Percentiles rank a stretch among this genome's conserved stretches.
Conservation (phyloP, 2,888 invertebrate species). For the Smittia sp. region DNA sequence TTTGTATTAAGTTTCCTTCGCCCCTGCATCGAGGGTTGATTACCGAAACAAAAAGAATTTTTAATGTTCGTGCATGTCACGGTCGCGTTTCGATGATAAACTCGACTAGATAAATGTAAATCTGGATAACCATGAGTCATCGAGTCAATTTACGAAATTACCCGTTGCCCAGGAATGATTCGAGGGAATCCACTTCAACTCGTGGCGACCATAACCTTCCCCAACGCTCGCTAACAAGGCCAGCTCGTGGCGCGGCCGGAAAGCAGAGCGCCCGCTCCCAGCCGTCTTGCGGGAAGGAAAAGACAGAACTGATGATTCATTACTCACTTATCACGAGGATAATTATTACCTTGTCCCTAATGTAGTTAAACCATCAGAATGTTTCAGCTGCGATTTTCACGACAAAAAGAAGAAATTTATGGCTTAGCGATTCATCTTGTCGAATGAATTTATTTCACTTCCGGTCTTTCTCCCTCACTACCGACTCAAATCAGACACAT, state of each 20-base stretch:
- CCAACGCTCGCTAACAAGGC: background rate
- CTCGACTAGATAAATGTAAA: background rate
- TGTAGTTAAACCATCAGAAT: conserved; percentile 8
- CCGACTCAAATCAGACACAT: background rate
- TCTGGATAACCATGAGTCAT: conserved; percentile 8
- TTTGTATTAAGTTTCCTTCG: background rate
- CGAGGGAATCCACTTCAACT: background rate
- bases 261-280: background rate
- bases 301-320: background rate
- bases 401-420: background rate
- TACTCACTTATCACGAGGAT: conserved; percentile 7
- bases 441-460: conserved; percentile 3
- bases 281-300: background rate
- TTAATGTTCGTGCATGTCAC: background rate
- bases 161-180: background rate
- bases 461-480: background rate
- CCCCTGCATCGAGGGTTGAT: background rate
- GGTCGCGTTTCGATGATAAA: conserved; percentile 12
- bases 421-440: background rate
- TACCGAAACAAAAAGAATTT: background rate
- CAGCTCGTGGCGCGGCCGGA: background rate
- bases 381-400: background rate
- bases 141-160: background rate
- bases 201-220: background rate
- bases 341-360: background rate